Conservation (phyloP, 2,113 vertebrate species). For the Lepidiolamprologus cunningtoni region DNA sequence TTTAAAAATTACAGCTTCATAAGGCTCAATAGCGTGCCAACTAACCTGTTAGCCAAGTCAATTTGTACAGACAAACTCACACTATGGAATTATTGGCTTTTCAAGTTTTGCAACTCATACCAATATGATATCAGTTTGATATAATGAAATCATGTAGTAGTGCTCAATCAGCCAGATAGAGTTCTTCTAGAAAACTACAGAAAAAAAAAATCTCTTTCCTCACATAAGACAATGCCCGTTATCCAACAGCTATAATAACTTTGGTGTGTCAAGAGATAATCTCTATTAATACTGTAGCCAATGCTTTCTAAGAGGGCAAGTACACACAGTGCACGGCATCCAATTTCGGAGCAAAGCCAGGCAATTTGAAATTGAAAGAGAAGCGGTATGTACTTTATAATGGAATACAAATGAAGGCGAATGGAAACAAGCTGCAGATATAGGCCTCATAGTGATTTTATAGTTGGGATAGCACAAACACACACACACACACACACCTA, state of each 20-base stretch:
- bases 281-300: neutral
- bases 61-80: neutral
- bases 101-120: neutral
- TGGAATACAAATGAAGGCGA: neutral
- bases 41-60: constrained; percentile 28
- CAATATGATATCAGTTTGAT: neutral
- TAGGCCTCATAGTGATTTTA: neutral
- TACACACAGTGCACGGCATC: neutral
- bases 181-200: neutral
- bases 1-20: constrained; percentile 16
- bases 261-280: neutral
- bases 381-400: neutral
- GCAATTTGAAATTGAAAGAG: neutral
- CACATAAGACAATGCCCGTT: neutral
- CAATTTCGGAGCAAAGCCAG: neutral
- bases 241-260: neutral
- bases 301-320: neutral
- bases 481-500: neutral
- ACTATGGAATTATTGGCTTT: neutral
- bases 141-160: neutral
- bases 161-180: neutral
- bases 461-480: neutral
- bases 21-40: neutral
- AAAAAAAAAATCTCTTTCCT: neutral
- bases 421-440: neutral